Evolutionary conservation across 2,888 invertebrate genomes (phyloP).

Genomic region (Blomia tropicalis): DNA sequence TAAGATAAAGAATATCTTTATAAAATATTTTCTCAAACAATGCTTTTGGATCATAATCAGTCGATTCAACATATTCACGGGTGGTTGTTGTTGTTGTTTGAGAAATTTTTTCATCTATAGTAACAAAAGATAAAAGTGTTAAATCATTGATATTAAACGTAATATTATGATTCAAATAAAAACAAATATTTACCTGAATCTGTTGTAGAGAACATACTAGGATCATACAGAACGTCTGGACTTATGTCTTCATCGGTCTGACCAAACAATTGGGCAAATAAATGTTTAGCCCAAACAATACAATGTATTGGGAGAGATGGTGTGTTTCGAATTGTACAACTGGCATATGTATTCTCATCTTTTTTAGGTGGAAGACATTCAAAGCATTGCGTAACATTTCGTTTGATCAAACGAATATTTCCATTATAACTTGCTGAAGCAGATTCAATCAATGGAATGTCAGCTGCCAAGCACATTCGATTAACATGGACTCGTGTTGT

Average conservation of each 20-base stretch:
- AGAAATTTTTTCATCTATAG: not conserved
- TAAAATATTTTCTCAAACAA: conserved; percentile 81
- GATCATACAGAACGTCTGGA: conserved; percentile 72
- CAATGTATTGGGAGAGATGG: conserved; percentile 98
- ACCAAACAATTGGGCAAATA: conserved; percentile 93
- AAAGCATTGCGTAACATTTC: conserved; percentile 82
- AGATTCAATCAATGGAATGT: conserved; percentile 84
- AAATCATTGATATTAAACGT: too few relatives aligned
- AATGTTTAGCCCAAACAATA: conserved; percentile 97
- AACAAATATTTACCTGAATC: not conserved
- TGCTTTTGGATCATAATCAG: conserved; percentile 62
- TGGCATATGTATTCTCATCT: conserved; percentile 64
- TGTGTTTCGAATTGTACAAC: conserved; percentile 96
- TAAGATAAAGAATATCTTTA: conserved; percentile 82
- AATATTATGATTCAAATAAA: not conserved
- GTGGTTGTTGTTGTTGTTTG: too few relatives aligned
- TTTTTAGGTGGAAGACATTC: conserved; percentile 81
- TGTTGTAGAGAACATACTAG: too few relatives aligned
- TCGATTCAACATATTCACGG: conserved; percentile 71
- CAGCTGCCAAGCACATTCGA: conserved; percentile 88
- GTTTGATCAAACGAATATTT: conserved; percentile 47
- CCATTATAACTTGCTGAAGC: conserved; percentile 94
- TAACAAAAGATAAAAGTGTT: not conserved
- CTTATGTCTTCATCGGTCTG: conserved; percentile 93
- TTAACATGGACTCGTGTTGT: conserved; percentile 96